phyloP scores from a whole-genome alignment of 2,113 vertebrate species.

The Dasyurus viverrinus region DNA sequence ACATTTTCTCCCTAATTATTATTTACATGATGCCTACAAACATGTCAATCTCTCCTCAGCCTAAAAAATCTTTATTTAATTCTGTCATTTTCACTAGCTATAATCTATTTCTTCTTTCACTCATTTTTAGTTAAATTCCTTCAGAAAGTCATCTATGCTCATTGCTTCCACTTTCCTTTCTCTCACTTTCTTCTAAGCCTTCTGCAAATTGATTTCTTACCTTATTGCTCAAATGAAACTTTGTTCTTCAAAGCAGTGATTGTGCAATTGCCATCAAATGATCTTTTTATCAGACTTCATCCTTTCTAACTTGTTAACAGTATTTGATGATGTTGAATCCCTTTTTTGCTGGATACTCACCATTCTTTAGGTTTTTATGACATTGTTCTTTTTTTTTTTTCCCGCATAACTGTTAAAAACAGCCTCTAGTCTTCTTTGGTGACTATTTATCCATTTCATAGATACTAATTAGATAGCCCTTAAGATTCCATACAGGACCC shows the following conservation, averaged over 20 bases:
- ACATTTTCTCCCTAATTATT: no score
- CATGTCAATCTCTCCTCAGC: neutral
- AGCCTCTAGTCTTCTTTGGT: neutral
- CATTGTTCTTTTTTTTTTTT: neutral
- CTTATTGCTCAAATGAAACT: neutral
- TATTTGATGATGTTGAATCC: neutral
- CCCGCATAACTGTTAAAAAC: neutral
- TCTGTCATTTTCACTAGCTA: neutral
- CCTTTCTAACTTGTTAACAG: neutral
- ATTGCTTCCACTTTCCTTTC: neutral
- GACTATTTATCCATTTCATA: neutral
- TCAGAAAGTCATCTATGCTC: neutral
- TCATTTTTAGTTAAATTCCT: neutral
- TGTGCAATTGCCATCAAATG: neutral
- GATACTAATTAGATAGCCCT: neutral
- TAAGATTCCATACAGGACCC: neutral
- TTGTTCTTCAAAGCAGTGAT: neutral
- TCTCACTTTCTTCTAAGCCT: neutral
- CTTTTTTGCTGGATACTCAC: neutral
- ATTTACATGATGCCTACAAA: no score
- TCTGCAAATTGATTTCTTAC: neutral
- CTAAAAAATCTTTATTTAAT: neutral
- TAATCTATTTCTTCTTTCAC: neutral
- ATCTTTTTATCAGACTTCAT: neutral
- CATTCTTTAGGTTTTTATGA: neutral